These are phyloP conservation scores for Remorina albescens DNA, from an alignment of 2,797 vertebrate genomes.

Conservation along the genomic window DNA sequence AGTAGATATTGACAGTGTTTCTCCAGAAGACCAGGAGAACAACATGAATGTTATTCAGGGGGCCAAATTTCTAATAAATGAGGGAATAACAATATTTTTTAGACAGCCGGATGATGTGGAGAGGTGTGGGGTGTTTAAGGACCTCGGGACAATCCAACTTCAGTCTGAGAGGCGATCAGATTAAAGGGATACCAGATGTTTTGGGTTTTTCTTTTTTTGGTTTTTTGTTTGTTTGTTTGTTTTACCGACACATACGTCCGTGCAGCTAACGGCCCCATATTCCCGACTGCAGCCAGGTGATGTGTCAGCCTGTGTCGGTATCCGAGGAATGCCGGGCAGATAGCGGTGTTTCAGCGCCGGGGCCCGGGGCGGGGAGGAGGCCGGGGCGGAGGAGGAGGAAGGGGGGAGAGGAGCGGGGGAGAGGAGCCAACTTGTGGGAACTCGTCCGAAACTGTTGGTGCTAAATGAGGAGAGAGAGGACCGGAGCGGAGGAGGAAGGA, in stretches of 20 bases:
- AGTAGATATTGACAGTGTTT: too few species aligned
- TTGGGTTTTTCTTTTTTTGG: too few species aligned
- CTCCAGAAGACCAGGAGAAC: too few species aligned
- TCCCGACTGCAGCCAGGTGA: constrained; percentile 59
- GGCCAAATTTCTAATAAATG: too few species aligned
- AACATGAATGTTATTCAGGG: too few species aligned
- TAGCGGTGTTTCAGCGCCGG: constrained; percentile 53
- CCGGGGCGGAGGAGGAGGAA: constrained; percentile 8
- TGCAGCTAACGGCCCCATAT: neutral
- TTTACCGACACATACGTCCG: neutral
- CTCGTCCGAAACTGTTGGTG: constrained; percentile 51
- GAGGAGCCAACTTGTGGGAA: constrained; percentile 60
- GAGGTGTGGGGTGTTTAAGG: too few species aligned
- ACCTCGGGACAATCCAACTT: neutral
- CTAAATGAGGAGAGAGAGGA: constrained; percentile 7
- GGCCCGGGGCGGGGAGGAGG: constrained; percentile 40
- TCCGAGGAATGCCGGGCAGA: constrained; percentile 73
- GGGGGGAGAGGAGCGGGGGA: constrained; percentile 3
- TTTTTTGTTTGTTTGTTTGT: too few species aligned
- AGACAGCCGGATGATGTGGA: too few species aligned
- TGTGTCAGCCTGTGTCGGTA: constrained; percentile 54
- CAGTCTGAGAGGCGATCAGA: neutral
- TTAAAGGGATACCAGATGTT: too few species aligned
- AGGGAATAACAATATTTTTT: too few species aligned
- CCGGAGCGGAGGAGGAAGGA: constrained; percentile 19